phyloP scores from a whole-genome alignment of 2,797 vertebrate species.

The Myotis daubentonii region DNA sequence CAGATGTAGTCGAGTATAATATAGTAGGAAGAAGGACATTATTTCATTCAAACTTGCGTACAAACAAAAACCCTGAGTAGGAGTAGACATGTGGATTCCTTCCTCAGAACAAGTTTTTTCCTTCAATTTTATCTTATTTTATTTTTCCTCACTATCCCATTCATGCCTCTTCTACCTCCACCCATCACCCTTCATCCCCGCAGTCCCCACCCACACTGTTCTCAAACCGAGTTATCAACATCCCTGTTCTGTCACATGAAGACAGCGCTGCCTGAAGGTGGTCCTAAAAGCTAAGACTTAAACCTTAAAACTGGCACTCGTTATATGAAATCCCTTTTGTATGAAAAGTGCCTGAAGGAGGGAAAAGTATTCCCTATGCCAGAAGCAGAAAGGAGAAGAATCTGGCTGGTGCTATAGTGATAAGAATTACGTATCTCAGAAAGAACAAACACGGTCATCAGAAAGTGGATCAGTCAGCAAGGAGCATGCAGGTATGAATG shows the following conservation, averaged over 20 bases:
- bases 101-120: background rate
- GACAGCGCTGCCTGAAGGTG: background rate
- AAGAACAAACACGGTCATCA: background rate
- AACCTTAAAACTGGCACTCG: background rate
- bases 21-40: background rate
- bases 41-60: background rate
- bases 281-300: background rate
- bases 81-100: background rate
- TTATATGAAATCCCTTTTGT: background rate
- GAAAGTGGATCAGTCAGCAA: constrained; percentile 27
- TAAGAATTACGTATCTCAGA: constrained; percentile 15
- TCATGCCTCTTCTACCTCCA: too few species aligned
- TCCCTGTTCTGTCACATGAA: background rate
- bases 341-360: background rate
- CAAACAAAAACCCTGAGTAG: background rate
- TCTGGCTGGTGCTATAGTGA: background rate
- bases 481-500: background rate
- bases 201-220: too few species aligned
- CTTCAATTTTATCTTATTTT: too few species aligned
- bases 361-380: background rate
- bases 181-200: too few species aligned
- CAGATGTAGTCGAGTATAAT: background rate
- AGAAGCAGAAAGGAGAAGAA: constrained; percentile 20
- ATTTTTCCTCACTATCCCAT: too few species aligned
- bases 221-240: background rate